phyloP scores from a whole-genome alignment of 2,888 invertebrate genomes.

The Himalopsyche tibetana region DNA sequence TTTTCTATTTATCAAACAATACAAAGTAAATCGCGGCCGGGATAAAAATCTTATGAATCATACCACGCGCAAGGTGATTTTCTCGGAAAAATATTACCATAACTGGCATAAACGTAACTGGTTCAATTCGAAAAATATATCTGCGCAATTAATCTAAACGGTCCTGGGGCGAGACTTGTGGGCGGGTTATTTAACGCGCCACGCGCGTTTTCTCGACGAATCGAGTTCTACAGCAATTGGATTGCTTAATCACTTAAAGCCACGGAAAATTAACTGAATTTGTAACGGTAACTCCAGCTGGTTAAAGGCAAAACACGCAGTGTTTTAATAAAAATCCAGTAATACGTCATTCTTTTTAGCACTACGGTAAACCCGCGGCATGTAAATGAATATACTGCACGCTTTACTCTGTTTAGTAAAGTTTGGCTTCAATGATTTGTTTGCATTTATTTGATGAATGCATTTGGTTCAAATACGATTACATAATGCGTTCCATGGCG shows the following conservation, averaged over 20 bases:
- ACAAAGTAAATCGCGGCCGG: not conserved
- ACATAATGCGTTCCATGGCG: too few relatives aligned
- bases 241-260: conserved; percentile 2
- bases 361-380: too few relatives aligned
- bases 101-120: not conserved
- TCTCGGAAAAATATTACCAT: not conserved
- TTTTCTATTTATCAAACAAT: not conserved
- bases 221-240: conserved; percentile 2
- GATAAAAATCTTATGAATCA: conserved; percentile 12
- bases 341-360: too few relatives aligned
- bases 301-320: too few relatives aligned
- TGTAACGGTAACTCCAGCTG: too few relatives aligned
- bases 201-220: conserved; percentile 4
- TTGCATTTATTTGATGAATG: too few relatives aligned
- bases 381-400: too few relatives aligned
- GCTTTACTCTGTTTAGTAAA: too few relatives aligned
- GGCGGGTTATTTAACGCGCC: not conserved
- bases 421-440: too few relatives aligned
- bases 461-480: too few relatives aligned
- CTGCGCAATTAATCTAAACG: conserved; percentile 1
- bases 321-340: too few relatives aligned
- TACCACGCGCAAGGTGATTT: not conserved
- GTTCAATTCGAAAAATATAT: conserved; percentile 10
- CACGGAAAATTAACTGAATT: too few relatives aligned
- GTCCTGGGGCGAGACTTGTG: not conserved